Evolutionary conservation across 92 coral and sea anemone genomes (phyloP).

Genomic region (Siderastrea radians): DNA sequence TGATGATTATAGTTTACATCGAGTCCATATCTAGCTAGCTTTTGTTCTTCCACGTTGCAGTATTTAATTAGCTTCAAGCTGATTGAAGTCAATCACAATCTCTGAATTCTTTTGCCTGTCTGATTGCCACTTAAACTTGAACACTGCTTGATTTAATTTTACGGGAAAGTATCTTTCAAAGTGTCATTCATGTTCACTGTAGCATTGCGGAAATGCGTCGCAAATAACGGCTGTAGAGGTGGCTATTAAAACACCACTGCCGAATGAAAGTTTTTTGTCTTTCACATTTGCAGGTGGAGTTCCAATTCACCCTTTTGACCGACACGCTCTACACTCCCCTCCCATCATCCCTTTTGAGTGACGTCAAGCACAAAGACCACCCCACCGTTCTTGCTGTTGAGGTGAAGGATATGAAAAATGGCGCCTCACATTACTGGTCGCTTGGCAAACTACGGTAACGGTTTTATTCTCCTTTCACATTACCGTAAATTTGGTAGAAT

Average conservation of each 20-base stretch:
- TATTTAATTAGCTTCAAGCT: no score
- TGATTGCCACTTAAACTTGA: no score
- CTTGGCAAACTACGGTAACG: slow-evolving; percentile 87
- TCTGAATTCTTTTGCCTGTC: no score
- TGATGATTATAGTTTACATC: not conserved
- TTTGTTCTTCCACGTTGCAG: no score
- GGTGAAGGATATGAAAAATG: slow-evolving; percentile 91
- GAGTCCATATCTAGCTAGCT: no score
- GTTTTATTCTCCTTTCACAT: not conserved
- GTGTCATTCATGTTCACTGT: no score
- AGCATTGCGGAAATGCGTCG: no score
- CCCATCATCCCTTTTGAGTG: slow-evolving; percentile 67
- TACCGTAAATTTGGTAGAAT: not conserved
- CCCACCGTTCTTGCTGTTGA: slow-evolving; percentile 93
- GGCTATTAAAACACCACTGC: not conserved
- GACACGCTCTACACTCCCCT: slow-evolving; percentile 90
- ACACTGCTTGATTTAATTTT: no score
- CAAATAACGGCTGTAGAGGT: not conserved
- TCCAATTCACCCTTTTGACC: slow-evolving; percentile 87
- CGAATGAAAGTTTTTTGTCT: not conserved
- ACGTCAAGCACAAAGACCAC: slow-evolving; percentile 47
- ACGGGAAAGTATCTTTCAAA: no score
- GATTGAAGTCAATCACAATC: no score
- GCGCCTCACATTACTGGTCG: slow-evolving; percentile 95
- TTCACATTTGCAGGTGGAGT: slow-evolving; percentile 77